Percentiles rank a stretch among this genome's conserved stretches.
Evolutionary conservation across 2,113 vertebrate species (phyloP).

Genomic region (Telmatochromis bifrenatus): DNA sequence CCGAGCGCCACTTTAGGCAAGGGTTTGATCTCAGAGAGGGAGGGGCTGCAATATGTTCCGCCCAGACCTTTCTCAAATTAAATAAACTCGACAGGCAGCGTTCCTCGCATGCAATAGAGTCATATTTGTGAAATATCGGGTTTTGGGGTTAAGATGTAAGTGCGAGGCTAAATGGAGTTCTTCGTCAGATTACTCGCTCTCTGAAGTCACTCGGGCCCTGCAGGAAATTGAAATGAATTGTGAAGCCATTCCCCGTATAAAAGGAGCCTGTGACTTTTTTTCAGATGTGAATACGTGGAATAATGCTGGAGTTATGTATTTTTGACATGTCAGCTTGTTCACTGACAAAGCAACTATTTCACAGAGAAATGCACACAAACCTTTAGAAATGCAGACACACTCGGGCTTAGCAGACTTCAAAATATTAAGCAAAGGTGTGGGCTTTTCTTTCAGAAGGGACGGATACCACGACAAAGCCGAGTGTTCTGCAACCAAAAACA

Average conservation of each 20-base stretch:
- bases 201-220: constrained; percentile 55
- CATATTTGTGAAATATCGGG: constrained; percentile 44
- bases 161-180: constrained; percentile 52
- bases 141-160: constrained; percentile 57
- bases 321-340: constrained; percentile 33
- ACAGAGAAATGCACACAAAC: background rate
- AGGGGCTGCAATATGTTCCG: constrained; percentile 36
- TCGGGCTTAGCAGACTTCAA: background rate
- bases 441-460: background rate
- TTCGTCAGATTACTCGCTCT: constrained; percentile 52
- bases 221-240: constrained; percentile 63
- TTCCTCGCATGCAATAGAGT: constrained; percentile 18
- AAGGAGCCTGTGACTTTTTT: constrained; percentile 20
- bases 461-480: background rate
- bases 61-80: constrained; percentile 45
- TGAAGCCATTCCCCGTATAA: constrained; percentile 35
- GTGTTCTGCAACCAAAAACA: background rate
- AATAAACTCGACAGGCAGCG: constrained; percentile 30
- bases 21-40: constrained; percentile 51
- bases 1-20: constrained; percentile 35
- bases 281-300: constrained; percentile 26
- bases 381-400: background rate
- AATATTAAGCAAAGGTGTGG: background rate
- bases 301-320: constrained; percentile 42
- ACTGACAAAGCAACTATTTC: constrained; percentile 39